phyloP scores from a whole-genome alignment of 2,113 vertebrate genomes.

The Lamprologus tigripictilis region DNA sequence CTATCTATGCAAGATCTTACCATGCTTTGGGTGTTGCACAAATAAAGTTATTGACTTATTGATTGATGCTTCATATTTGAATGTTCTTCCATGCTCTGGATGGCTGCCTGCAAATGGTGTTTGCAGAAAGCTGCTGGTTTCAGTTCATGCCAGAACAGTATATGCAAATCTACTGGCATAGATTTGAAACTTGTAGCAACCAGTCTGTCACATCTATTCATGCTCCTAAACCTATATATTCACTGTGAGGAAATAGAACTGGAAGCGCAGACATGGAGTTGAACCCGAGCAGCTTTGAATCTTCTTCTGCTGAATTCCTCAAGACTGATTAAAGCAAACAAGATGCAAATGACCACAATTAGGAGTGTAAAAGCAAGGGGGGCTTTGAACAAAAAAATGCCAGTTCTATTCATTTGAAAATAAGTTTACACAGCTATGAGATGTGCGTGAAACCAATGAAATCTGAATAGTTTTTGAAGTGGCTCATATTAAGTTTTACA shows the following conservation, averaged over 20 bases:
- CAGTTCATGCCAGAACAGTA: not conserved
- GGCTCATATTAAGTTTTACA: not conserved
- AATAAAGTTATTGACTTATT: not conserved
- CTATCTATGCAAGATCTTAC: not conserved
- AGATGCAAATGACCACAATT: not conserved
- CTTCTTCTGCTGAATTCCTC: not conserved
- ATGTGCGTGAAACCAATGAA: not conserved
- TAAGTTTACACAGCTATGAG: not conserved
- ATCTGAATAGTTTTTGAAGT: not conserved
- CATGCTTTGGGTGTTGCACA: not conserved
- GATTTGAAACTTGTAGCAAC: not conserved
- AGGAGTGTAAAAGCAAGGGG: not conserved
- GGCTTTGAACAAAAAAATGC: not conserved
- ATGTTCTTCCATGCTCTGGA: not conserved
- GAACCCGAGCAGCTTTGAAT: not conserved
- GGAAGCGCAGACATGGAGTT: not conserved
- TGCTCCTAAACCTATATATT: not conserved
- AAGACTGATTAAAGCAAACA: not conserved
- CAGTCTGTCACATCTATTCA: not conserved
- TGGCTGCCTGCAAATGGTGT: not conserved
- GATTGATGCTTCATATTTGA: not conserved
- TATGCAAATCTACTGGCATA: not conserved
- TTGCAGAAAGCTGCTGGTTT: not conserved
- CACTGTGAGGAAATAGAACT: not conserved
- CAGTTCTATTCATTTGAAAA: not conserved